Base-by-base conservation (phyloP, 2,113 vertebrate genomes). In the Microcebus griseorufus region DNA sequence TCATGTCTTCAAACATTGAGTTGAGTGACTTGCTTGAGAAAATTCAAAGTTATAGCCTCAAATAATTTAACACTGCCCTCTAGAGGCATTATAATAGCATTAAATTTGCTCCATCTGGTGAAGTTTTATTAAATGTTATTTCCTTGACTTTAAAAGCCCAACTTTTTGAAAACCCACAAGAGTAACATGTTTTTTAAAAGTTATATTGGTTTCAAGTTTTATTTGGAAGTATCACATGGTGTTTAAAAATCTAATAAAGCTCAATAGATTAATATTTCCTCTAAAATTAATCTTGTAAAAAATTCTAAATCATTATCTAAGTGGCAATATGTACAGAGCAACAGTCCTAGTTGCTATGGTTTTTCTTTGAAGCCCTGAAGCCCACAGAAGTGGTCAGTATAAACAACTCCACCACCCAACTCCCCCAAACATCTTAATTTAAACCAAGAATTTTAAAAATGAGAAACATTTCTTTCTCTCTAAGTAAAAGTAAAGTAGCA, bases 61-160 rank as follows among this genome's bases (percentile, higher is more conserved):
- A 93, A 88, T 98, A 98, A 98, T 98, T 98, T 98, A 98, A 98
- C 73, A 98, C 90, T 98, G 97, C 96, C 98, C 97, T 98, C 98
- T 98, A 98, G 98, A 98, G 98, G 97, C 86, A 75, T 14, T 90
- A 89, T 51, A 95, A 93, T 84, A 92, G 67, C 75, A 96, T 13
- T 87, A 89, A 82, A 86, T 96, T 93, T 92, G 62, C 20, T 96
- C 37, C 16, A 92, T 94, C 84, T 88, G 55, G 60, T 92, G 29
- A 82, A 64, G 55, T 92, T 96, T 97, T 91, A 96, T n/a, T 75
- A 86, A 75, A 79, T 62, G 94, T 72, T 86, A 42, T 72, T 58
- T 72, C 48, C 34, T 12, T 81, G 92, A 64, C 93, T 76, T 78
- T 95, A 64, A 97, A 94, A 93, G 39, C 6, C 27, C 27, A 88